phyloP scores from a whole-genome alignment of 2,113 vertebrate genomes.

The Chroicocephalus ridibundus region DNA sequence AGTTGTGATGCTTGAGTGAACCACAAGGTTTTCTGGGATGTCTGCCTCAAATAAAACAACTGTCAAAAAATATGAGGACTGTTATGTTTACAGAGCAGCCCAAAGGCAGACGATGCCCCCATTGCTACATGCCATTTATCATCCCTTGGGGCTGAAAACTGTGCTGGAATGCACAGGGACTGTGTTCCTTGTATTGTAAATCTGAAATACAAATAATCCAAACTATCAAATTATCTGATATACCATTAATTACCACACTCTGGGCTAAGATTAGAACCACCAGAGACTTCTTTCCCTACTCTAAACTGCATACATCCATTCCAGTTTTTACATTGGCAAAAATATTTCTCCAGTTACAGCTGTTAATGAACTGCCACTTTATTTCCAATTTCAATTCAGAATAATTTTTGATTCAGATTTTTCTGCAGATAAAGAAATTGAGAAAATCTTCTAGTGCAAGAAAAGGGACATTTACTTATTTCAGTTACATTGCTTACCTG shows the following conservation, averaged over 20 bases:
- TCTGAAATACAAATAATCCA: neutral
- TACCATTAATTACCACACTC: neutral
- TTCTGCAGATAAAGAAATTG: neutral
- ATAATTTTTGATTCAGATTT: neutral
- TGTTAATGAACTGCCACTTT: neutral
- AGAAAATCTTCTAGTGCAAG: neutral
- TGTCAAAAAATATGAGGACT: neutral
- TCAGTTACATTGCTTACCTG: conserved; percentile 60
- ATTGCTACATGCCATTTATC: neutral
- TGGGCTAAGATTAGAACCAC: neutral
- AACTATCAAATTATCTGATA: neutral
- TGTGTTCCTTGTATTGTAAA: neutral
- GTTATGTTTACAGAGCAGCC: neutral
- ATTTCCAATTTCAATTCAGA: neutral
- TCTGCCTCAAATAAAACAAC: neutral
- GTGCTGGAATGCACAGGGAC: neutral
- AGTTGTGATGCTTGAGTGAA: neutral
- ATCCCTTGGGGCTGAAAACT: neutral
- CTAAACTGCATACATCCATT: neutral
- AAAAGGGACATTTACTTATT: neutral
- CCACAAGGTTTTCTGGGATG: neutral
- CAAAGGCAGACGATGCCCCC: neutral
- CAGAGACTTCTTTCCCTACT: neutral
- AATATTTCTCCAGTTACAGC: neutral
- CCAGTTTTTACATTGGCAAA: neutral